These are phyloP conservation scores for Polypedilum vanderplanki DNA, from an alignment of 1,140 invertebrate species.

Conservation along the genomic window DNA sequence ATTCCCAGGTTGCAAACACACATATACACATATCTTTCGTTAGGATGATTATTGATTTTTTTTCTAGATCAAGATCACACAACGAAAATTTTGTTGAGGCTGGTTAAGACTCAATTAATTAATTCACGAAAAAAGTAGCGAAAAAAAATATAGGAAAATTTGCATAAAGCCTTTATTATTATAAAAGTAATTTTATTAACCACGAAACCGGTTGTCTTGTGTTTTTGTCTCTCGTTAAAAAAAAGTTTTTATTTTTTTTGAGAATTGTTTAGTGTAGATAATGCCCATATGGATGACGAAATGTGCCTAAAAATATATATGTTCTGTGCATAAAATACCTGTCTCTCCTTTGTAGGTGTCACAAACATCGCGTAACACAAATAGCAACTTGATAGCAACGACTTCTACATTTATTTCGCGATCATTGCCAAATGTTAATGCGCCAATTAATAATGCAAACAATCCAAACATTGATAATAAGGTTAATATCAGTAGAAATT, in stretches of 20 bases:
- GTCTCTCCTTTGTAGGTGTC: slow-evolving; percentile 7
- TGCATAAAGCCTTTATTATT: not conserved
- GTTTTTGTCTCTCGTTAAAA: no score
- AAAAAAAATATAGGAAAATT: not conserved
- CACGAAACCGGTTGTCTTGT: not conserved
- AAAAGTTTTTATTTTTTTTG: no score
- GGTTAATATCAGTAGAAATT: slow-evolving; percentile 23
- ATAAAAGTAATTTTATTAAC: not conserved
- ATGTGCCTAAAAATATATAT: not conserved
- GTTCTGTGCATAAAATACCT: not conserved
- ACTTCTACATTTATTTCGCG: slow-evolving; percentile 25
- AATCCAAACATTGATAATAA: slow-evolving; percentile 27
- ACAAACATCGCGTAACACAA: slow-evolving; percentile 15
- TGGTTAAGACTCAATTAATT: not conserved
- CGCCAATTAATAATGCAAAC: slow-evolving; percentile 28
- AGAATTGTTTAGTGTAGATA: no score
- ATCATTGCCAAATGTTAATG: slow-evolving; percentile 27
- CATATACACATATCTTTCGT: not conserved
- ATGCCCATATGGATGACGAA: not conserved
- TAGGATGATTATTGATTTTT: slow-evolving; percentile 11
- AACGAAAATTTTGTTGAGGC: not conserved
- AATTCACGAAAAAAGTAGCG: not conserved
- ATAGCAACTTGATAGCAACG: slow-evolving; percentile 17
- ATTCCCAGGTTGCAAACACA: no score
- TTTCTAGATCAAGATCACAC: slow-evolving; percentile 2